phyloP scores from a whole-genome alignment of 2,113 vertebrate genomes.

The Sapayoa aenigma region DNA sequence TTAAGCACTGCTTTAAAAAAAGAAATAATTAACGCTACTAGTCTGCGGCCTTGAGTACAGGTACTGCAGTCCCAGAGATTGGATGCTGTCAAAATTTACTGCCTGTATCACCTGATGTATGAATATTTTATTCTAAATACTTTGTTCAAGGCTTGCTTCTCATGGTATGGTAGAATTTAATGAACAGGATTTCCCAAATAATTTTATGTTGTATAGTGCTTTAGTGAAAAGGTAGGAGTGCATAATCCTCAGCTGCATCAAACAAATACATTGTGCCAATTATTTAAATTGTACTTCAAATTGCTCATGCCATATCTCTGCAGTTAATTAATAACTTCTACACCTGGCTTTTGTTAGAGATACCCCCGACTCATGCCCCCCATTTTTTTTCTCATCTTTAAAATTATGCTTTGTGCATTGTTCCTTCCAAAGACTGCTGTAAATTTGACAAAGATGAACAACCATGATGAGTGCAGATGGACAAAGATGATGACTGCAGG shows the following conservation, averaged over 20 bases:
- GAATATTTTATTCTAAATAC: conserved; percentile 58
- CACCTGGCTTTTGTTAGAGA: background rate
- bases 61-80: background rate
- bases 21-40: background rate
- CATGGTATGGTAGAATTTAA: conserved; percentile 44
- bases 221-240: background rate
- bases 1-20: background rate
- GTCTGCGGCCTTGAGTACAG: background rate
- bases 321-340: conserved; percentile 24
- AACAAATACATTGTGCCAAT: background rate
- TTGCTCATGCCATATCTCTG: background rate
- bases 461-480: background rate
- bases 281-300: background rate
- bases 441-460: conserved; percentile 14
- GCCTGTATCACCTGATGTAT: conserved; percentile 1
- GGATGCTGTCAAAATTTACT: conserved; percentile 44
- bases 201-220: conserved; percentile 23
- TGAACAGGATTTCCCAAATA: conserved; percentile 28
- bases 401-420: background rate
- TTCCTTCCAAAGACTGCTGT: background rate
- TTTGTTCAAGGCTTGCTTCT: background rate
- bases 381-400: background rate
- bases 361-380: background rate
- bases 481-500: background rate
- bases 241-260: conserved; percentile 4